phyloP scores from a whole-genome alignment of 2,113 vertebrate species.

The Oreochromis niloticus region DNA sequence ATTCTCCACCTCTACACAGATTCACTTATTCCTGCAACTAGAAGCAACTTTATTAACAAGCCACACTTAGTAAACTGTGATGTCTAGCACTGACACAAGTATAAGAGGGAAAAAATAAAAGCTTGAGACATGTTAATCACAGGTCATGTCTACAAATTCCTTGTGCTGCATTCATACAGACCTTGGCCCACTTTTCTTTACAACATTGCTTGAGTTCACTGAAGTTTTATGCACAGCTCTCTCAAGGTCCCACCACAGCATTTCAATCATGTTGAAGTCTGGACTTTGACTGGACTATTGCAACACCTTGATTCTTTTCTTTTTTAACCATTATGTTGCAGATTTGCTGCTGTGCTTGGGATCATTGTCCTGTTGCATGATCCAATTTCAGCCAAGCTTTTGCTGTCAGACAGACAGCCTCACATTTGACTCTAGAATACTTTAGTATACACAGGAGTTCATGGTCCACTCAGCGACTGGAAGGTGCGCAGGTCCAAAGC shows the following conservation, averaged over 20 bases:
- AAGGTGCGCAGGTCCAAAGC: background rate
- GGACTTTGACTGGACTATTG: background rate
- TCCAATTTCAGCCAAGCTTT: background rate
- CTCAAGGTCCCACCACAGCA: background rate
- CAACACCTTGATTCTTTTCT: background rate
- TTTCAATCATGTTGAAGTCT: background rate
- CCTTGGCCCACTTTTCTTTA: background rate
- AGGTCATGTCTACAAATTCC: background rate
- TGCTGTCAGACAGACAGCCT: background rate
- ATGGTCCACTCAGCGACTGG: background rate
- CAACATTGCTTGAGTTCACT: background rate
- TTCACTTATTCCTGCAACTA: background rate
- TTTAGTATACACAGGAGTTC: background rate
- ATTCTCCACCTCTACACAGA: background rate
- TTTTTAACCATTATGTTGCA: background rate
- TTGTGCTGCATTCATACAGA: background rate
- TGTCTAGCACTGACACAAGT: background rate
- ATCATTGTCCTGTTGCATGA: background rate
- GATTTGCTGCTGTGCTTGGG: background rate
- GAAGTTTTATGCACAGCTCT: background rate
- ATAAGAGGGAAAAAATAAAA: background rate
- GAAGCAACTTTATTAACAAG: background rate
- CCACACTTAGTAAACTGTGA: background rate
- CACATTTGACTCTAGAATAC: background rate
- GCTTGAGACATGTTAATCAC: background rate